Base-by-base conservation (phyloP, 2,888 invertebrate genomes). In the Stenichneumon culpator region DNA sequence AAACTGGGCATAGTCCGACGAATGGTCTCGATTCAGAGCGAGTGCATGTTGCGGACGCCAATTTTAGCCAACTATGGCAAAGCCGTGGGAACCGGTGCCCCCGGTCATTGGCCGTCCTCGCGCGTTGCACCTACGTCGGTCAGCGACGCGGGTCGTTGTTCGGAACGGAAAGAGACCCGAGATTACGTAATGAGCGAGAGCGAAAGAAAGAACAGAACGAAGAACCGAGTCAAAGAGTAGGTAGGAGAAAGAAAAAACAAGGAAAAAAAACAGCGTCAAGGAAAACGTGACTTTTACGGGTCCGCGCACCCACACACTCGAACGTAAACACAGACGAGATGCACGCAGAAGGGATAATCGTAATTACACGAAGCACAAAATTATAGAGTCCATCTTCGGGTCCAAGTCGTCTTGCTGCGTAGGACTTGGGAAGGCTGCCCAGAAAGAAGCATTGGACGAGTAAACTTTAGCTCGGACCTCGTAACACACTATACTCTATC, bases 361-460 rank as follows among this genome's bases (percentile, higher is more conserved):
- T 87, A 87, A 87, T 89, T 88, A 88, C 83, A 85, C 75, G 72
- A 87, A 82, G 87, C 65, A 79, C 84, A 68, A 89, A 88, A 89
- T 88, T 89, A 88, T 85, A 88, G 87, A 82, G 83, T 86, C 79
- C 80, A 60, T 50, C 86, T 80, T 69, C 73, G 67, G 54, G 47
- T 82, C 60, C 75, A 47, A 80, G 85, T 57, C 65, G 50, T 25
- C 52, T 72, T 78, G 72, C 84, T 83, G 78, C 81, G 50, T 69
- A 63, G 74, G 73, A 72, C 73, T 75, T 25, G 74, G 65, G 52
- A 19, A 16, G 68, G 22, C 47, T 9, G 57, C 19, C 28, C 50
- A 50, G 65, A 50, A 36, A 32, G 65, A 3, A 65, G 1, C 28
- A 19, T 50, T 50, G 50, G 32, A 74, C 50, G 28, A 25, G 57